Evolutionary conservation across 1,140 invertebrate species (phyloP).

Genomic region (Lepidurus arcticus): DNA sequence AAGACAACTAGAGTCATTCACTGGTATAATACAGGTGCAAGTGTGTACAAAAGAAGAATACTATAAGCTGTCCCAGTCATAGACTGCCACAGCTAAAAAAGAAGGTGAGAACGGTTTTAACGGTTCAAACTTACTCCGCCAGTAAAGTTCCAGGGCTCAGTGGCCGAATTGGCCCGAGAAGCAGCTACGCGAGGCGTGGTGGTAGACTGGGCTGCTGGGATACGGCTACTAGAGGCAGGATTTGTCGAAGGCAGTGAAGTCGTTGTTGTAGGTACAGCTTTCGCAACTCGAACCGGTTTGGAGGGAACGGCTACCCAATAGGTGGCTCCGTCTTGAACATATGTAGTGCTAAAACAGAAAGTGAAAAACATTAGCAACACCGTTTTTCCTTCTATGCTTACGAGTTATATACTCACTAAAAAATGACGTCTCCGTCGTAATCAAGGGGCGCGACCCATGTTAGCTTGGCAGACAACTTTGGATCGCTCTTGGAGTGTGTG

Average conservation of each 20-base stretch:
- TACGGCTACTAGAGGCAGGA: not conserved
- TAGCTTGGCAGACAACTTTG: slow-evolving; percentile 10
- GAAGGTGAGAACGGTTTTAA: not conserved
- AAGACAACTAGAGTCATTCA: not conserved
- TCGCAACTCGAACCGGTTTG: slow-evolving; percentile 22
- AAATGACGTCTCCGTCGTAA: slow-evolving; percentile 29
- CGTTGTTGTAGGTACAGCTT: not conserved
- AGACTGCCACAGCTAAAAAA: too few species aligned
- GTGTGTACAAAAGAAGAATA: not conserved
- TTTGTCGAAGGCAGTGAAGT: not conserved
- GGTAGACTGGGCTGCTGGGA: not conserved
- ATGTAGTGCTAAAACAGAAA: slow-evolving; percentile 22
- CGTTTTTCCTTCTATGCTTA: not conserved
- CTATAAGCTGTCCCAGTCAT: too few species aligned
- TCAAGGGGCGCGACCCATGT: slow-evolving; percentile 31
- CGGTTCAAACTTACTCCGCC: not conserved
- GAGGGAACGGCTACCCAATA: slow-evolving; percentile 26
- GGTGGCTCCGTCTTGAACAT: slow-evolving; percentile 27
- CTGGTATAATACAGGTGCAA: not conserved
- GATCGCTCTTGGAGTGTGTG: slow-evolving; percentile 7
- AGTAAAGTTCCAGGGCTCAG: not conserved
- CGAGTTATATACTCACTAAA: slow-evolving; percentile 12
- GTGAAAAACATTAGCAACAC: not conserved
- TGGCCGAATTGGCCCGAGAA: slow-evolving; percentile 3
- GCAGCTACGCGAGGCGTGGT: slow-evolving; percentile 8